Evolutionary conservation across 1,140 invertebrate genomes (phyloP).

Genomic region (Drosophila parabipectinata): DNA sequence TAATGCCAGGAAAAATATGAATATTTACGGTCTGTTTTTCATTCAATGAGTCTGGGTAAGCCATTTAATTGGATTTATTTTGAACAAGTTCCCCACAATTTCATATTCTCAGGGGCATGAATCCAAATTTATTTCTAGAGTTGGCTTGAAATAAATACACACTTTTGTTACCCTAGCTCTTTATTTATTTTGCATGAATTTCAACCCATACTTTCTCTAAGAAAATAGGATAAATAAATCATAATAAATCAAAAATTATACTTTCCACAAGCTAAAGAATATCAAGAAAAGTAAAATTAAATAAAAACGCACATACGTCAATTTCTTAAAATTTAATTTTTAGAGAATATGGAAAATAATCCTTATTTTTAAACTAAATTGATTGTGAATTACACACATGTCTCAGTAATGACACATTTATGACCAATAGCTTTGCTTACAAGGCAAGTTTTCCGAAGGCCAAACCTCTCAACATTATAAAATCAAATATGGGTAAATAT

Average conservation of each 20-base stretch:
- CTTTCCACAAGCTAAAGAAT: too few species aligned
- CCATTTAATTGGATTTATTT: constrained; percentile 33
- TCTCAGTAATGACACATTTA: not conserved
- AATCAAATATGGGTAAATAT: constrained; percentile 1
- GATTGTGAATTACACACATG: not conserved
- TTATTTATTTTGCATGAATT: too few species aligned
- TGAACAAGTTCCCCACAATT: constrained; percentile 14
- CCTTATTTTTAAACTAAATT: not conserved
- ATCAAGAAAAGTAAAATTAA: too few species aligned
- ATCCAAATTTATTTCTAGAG: too few species aligned
- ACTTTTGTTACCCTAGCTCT: too few species aligned
- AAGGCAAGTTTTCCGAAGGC: not conserved
- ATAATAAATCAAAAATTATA: too few species aligned
- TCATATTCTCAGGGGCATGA: constrained; percentile 1
- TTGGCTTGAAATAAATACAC: too few species aligned
- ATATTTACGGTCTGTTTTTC: constrained; percentile 49
- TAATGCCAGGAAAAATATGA: constrained; percentile 36
- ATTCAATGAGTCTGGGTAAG: constrained; percentile 46
- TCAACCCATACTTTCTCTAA: too few species aligned
- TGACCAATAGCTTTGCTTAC: not conserved
- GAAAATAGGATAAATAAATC: too few species aligned
- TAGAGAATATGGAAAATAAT: too few species aligned
- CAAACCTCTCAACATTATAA: not conserved
- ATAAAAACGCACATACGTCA: too few species aligned
- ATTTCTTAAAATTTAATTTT: too few species aligned